These are phyloP conservation scores for Phyllopteryx taeniolatus DNA, from an alignment of 2,113 vertebrate species.

Conservation along the genomic window DNA sequence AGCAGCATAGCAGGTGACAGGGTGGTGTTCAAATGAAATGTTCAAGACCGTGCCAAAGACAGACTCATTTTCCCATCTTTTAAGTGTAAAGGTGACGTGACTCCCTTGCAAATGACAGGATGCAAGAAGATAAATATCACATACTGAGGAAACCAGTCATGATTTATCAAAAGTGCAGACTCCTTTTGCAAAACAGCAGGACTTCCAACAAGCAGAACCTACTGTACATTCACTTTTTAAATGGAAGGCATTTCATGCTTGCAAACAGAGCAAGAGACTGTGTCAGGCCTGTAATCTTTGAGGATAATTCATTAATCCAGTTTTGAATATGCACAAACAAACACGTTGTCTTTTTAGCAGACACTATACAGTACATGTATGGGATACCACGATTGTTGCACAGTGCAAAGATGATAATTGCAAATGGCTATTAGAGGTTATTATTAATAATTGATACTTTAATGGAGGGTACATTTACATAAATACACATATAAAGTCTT, in stretches of 20 bases:
- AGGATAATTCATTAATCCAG: neutral
- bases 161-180: slow-evolving; percentile 34
- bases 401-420: too few relatives aligned
- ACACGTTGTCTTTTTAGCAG: neutral
- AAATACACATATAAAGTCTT: too few relatives aligned
- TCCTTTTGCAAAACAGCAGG: slow-evolving; percentile 33
- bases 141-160: slow-evolving; percentile 40
- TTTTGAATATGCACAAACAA: neutral
- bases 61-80: neutral
- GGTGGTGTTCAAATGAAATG: neutral
- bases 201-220: slow-evolving; percentile 4
- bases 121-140: slow-evolving; percentile 59
- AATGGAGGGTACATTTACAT: too few relatives aligned
- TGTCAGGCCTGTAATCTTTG: neutral
- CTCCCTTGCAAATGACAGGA: slow-evolving; percentile 53
- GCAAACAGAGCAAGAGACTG: neutral
- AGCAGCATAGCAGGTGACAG: neutral
- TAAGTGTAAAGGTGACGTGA: slow-evolving; percentile 31
- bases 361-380: neutral
- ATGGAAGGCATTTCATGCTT: neutral
- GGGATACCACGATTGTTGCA: neutral
- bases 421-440: neutral
- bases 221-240: slow-evolving; percentile 12
- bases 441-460: too few relatives aligned
- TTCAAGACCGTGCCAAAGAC: neutral